Evolutionary conservation across 2,888 invertebrate species (phyloP), one percentile per base, ranked within the genome.

Genomic region (Cryptocheilus praepositus): DNA sequence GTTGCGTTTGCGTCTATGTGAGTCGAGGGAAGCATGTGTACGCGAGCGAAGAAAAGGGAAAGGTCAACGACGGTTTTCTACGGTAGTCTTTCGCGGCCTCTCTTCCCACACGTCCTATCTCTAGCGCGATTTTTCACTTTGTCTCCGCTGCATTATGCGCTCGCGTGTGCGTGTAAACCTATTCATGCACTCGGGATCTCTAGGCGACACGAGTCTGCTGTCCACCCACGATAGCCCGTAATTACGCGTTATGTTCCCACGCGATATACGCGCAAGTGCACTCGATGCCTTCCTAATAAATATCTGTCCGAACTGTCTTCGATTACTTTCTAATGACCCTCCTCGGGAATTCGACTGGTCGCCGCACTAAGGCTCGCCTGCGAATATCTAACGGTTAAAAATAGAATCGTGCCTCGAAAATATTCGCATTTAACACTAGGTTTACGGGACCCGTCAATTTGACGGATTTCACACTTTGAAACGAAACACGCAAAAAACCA

Each of bases 201-300:
- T 54, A 56, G 53, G 36, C 49, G 64, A 68, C 73, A 63, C 63
- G 65, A 53, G 67, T 46, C 43, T 21, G 53, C 57, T 63, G 72
- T 73, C 59, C 55, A 55, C 61, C 58, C 65, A 57, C 64, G 44
- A 36, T 44, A 49, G 49, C 53, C 55, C 60, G 56, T 69, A 69
- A 71, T 71, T 65, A 70, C 62, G 52, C 60, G 62, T 49, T 45
- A 46, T 36, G 56, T 61, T 69, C 65, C 60, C 69, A 71, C 69
- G 69, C 65, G 61, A 28, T 49, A 18, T 11, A 52, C 18, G 44
- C 16, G 22, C 22, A 5, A 61, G 28, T 51, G 18, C 52, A 36
- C 18, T n/a, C 49, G n/a, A n/a, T 49, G 49, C 18, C 49, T 44
- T n/a, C 43, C 16, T 16, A 53, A 45, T 45, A 21, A 49, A 19